These are phyloP conservation scores for Musca vetustissima DNA, from an alignment of 1,140 invertebrate genomes.

Conservation along the genomic window DNA sequence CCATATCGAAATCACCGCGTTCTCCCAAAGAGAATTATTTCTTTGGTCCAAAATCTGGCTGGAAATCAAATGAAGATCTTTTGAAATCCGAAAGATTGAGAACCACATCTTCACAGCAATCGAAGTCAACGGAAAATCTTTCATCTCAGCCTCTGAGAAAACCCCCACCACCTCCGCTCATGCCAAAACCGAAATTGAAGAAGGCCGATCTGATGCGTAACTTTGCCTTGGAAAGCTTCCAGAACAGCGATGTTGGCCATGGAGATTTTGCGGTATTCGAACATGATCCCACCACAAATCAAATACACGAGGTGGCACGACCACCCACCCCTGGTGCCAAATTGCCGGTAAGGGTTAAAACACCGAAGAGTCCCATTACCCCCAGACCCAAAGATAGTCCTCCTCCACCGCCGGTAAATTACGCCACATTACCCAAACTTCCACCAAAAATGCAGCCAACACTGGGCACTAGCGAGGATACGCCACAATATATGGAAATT, in stretches of 20 bases:
- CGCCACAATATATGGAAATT: constrained; percentile 44
- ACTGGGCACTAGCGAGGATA: constrained; percentile 31
- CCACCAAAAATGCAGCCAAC: constrained; percentile 14
- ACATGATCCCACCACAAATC: constrained; percentile 50
- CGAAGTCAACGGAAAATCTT: constrained; percentile 44
- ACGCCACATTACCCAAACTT: constrained; percentile 41
- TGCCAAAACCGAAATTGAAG: constrained; percentile 51
- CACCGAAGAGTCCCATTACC: constrained; percentile 28
- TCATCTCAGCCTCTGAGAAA: constrained; percentile 42
- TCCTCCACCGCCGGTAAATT: constrained; percentile 52
- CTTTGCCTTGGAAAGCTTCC: constrained; percentile 47
- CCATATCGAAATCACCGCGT: constrained; percentile 41
- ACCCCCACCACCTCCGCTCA: constrained; percentile 42
- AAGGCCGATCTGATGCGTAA: constrained; percentile 50
- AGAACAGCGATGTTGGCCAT: constrained; percentile 49
- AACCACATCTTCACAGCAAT: constrained; percentile 43
- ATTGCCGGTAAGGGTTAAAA: constrained; percentile 34
- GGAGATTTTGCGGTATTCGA: constrained; percentile 53
- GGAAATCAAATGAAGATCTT: constrained; percentile 48
- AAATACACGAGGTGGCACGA: constrained; percentile 37
- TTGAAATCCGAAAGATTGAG: constrained; percentile 40
- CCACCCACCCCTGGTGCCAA: constrained; percentile 33
- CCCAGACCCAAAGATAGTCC: constrained; percentile 43
- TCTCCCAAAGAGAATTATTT: constrained; percentile 48
- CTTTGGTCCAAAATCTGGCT: constrained; percentile 33